Evolutionary conservation across 2,888 invertebrate genomes (phyloP), one percentile per base, ranked within the genome.

Genomic region (Rotaria magnacalcarata): DNA sequence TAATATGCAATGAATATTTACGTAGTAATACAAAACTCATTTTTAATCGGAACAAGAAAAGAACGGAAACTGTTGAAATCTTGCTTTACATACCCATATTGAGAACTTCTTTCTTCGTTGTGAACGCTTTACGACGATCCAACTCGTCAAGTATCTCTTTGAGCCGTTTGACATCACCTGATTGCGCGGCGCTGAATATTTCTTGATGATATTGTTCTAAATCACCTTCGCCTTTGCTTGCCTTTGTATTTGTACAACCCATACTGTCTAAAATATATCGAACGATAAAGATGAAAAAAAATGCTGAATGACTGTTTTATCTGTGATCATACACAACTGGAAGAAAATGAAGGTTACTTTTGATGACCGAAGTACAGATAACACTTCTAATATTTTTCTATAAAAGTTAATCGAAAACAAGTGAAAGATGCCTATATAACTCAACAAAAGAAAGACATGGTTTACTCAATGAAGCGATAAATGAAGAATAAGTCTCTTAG

Each of bases 21-120:
- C 21, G 21, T 56, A 5, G 21, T 56, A 7, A 24, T 21, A 21
- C 6, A 11, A 14, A 50, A 56, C 56, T 56, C 24, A 21, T 21
- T 50, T 56, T 56, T 5, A 56, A 21, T n/a, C 67, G 27, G 34
- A 43, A 80, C 24, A 6, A 5, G 14, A 43, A 47, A 11, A 8
- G 4, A 19, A 47, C 50, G 19, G 24, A 21, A 80, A 80, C 52
- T 8, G 8, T 16, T 52, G 1, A 52, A 16, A 52, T 14, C 2
- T 75, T 21, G 0, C 41, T 43, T 7, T 41, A 47, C 80, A 47
- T 80, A 80, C 80, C 80, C 80, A 80, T 80, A 80, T 80, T 80
- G 19, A 80, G 80, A 7, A 80, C 80, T 80, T 80, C 80, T 47
- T 80, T 80, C 10, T 80, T 80, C 80, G 80, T 80, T 41, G 80